These are phyloP conservation scores for Macaca nemestrina DNA, from an alignment of 2,113 vertebrate genomes.

Conservation along the genomic window DNA sequence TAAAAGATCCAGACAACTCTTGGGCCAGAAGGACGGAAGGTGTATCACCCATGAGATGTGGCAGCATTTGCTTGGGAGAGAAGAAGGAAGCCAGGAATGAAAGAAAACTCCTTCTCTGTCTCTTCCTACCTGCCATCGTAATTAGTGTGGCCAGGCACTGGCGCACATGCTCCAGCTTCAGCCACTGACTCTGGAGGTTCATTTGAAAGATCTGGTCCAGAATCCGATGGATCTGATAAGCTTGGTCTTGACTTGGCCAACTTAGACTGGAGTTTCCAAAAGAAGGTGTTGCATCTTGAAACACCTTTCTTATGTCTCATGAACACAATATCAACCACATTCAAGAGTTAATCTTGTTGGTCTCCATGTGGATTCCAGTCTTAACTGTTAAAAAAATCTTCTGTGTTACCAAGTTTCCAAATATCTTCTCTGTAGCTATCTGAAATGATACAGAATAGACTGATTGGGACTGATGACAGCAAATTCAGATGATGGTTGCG, in stretches of 20 bases:
- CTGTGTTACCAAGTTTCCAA: neutral
- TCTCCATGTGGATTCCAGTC: neutral
- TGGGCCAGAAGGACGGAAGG: neutral
- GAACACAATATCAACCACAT: neutral
- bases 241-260: neutral
- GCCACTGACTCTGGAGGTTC: neutral
- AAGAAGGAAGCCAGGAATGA: neutral
- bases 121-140: neutral
- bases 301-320: neutral
- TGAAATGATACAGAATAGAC: neutral
- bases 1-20: neutral
- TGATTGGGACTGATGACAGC: neutral
- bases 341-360: neutral
- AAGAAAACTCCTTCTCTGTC: neutral
- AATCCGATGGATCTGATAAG: neutral
- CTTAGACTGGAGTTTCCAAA: neutral
- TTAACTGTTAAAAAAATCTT: neutral
- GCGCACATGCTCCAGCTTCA: neutral
- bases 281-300: neutral
- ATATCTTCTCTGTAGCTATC: neutral
- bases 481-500: neutral
- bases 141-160: neutral
- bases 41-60: neutral
- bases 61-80: neutral
- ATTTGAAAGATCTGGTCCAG: neutral